Evolutionary conservation across 1,140 invertebrate species (phyloP), one percentile per base, ranked within the genome.

Genomic region (Cotesia vestalis): DNA sequence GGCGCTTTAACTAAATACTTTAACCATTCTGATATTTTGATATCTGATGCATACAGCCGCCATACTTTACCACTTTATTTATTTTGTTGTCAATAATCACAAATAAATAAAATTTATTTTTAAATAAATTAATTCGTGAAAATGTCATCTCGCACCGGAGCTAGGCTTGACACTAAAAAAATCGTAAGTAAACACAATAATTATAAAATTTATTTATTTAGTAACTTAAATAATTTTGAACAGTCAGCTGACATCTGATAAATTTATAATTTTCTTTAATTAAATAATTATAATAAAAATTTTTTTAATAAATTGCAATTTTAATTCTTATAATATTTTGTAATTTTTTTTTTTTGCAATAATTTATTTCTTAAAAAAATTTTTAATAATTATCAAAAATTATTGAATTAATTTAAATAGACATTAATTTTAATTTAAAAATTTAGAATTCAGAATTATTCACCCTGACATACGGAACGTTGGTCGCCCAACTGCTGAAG

Each of bases 401-500:
- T 4, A 12, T 51, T 11, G 0, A 17, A 46, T 20, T 66, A 57
- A n/a, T 52, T 11, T 46, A 34, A 61, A 66, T 38, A 0, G 60
- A n/a, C 17, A 2, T 8, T 52, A 52, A 2, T 11, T n/a, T 27
- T 3, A 20, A 17, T 5, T 34, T 75, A 20, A 27, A 55, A 69
- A 51, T 72, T 53, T 83, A 98, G 96, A 98, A 97, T 90, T 96
- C 96, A 5, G 98, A 99, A 84, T 88, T 99, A 55, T 95, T 99
- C 78, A 98, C 96, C 2, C 87, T 99, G 40, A 99, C 98, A 3
- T 99, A 99, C 88, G 98, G 98, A 57, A 95, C 98, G 3, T 85
- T 99, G 17, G 97, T 99, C 0, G 93, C 96, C 11, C 98, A 99
- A 88, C 92, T 99, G 82, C 85, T 99, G 14, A 97, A 98, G 86